Base-by-base conservation (phyloP, 1,140 invertebrate species). In the Caenorhabditis latens region DNA sequence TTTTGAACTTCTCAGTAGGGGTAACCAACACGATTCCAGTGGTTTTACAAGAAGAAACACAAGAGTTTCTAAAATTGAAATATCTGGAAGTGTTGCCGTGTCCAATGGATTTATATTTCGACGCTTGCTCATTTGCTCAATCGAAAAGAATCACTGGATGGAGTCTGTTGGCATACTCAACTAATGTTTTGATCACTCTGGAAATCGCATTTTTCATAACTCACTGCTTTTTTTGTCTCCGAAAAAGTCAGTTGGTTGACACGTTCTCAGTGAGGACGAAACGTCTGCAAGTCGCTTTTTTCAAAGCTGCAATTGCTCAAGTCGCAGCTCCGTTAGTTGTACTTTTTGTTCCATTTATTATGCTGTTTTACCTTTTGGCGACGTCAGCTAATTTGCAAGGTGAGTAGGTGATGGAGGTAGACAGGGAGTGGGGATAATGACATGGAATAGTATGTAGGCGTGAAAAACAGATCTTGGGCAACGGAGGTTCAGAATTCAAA, bases 41-140 rank as follows among this genome's bases (percentile, higher is more conserved):
- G 5, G 19, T 71, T 43, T 71, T 71, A 46, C 65, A 71, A 71
- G 65, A 71, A 19, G 65, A 71, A 19, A 19, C 65, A 2, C 65
- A 71, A 19, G 65, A 71, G 42, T 11, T 43, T 19, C 19, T 71
- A 14, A 71, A 71, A 46, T 16, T 71, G 5, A 71, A 71, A 19
- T 43, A 71, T 71, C 42, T 71, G 2, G 65, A 46, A 71, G n/a
- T 71, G 16, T 14, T 71, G 13, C 65, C 65, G 8, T 71, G 65
- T 71, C 65, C 65, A 43, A 71, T 71, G 65, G 42, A 46, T 43
- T 71, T 71, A 71, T 71, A 71, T 71, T 71, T 71, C 16, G 42
- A 71, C 19, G 43, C 40, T 71, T 71, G 65, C 46, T 65, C 65
- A 43, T 71, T 71, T 71, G 65, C 65, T n/a, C 19, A 14, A 2